A percentile compares a stretch with the other conserved stretches of the same genome.
These are phyloP conservation scores for Heliconius ethilla DNA, from an alignment of 2,888 invertebrate species.

Conservation along the genomic window DNA sequence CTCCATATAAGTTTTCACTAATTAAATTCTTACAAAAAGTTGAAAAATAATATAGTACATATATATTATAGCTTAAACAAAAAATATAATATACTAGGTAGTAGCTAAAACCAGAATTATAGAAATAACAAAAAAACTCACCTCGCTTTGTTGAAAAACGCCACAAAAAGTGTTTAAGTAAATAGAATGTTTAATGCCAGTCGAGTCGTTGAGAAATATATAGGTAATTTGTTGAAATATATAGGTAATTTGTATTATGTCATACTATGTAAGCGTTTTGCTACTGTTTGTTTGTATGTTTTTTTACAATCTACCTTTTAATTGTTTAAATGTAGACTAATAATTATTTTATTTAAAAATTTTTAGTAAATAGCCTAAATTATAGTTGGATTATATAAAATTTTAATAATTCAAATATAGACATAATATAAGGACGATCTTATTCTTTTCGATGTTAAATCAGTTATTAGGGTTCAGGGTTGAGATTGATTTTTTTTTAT, in stretches of 20 bases:
- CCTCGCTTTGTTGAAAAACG: constrained; percentile 63
- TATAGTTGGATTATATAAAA: too few species aligned
- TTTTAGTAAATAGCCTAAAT: background rate
- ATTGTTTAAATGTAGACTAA: background rate
- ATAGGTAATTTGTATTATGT: constrained; percentile 77
- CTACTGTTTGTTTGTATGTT: constrained; percentile 58
- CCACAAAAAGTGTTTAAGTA: constrained; percentile 63
- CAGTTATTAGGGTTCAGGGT: too few species aligned
- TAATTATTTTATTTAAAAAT: background rate
- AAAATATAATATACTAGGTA: constrained; percentile 1
- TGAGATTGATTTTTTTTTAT: too few species aligned
- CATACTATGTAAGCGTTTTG: constrained; percentile 69
- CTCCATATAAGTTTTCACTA: background rate
- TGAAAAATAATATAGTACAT: background rate
- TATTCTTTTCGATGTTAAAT: too few species aligned
- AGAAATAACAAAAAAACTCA: constrained; percentile 41
- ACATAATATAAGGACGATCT: too few species aligned
- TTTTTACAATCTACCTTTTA: background rate
- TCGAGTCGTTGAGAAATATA: constrained; percentile 65
- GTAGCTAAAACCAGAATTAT: constrained; percentile 37
- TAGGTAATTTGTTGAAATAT: too few species aligned
- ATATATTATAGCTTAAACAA: background rate
- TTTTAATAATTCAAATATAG: too few species aligned
- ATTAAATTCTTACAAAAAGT: background rate
- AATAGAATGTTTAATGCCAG: constrained; percentile 68